A percentile compares a stretch with the other conserved stretches of the same genome.
Conservation (phyloP, 1,140 invertebrate genomes). For the Papilio polytes region DNA sequence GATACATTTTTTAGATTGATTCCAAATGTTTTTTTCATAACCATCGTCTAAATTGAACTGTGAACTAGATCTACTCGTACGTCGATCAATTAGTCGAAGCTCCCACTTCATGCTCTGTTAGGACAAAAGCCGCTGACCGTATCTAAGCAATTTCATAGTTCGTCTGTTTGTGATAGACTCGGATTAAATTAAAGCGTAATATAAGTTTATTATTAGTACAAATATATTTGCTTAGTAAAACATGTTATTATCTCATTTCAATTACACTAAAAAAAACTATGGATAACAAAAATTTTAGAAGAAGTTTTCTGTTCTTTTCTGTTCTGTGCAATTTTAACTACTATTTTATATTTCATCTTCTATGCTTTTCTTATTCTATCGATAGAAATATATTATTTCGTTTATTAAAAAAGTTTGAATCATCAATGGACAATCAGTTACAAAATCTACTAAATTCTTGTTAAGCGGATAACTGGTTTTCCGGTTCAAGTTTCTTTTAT, state of each 20-base stretch:
- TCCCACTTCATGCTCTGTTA: constrained; percentile 1
- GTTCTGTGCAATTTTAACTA: too few species aligned
- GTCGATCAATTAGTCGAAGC: constrained; percentile 3
- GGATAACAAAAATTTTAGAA: too few species aligned
- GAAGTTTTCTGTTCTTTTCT: too few species aligned
- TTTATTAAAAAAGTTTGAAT: not conserved
- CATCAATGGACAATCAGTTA: not conserved
- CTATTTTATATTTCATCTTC: too few species aligned
- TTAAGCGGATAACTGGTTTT: constrained; percentile 2
- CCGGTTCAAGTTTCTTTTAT: constrained; percentile 8
- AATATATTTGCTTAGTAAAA: too few species aligned
- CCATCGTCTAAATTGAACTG: not conserved
- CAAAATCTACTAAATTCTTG: not conserved
- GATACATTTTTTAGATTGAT: not conserved
- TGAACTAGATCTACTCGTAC: not conserved
- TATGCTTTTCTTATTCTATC: not conserved
- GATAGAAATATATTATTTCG: not conserved
- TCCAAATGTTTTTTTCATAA: not conserved
- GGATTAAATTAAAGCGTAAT: not conserved
- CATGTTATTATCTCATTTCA: too few species aligned
- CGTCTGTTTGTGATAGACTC: not conserved
- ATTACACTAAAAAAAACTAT: too few species aligned
- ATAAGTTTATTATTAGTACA: too few species aligned
- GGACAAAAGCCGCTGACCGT: not conserved
- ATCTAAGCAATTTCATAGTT: not conserved